phyloP scores from a whole-genome alignment of 2,888 invertebrate species.

The Lasioglossum zephyrum region DNA sequence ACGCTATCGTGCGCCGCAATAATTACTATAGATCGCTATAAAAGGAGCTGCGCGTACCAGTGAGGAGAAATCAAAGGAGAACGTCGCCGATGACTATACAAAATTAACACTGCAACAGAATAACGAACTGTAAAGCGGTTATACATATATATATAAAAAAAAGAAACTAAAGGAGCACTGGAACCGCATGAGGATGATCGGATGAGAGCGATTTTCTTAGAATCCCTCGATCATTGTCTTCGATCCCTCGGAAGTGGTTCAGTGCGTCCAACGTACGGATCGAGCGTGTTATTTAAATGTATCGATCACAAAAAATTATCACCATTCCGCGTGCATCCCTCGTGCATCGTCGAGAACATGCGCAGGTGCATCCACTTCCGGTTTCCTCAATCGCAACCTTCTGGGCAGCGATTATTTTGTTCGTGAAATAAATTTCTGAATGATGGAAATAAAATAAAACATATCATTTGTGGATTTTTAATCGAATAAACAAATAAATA shows the following conservation, averaged over 20 bases:
- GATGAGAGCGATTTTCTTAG: not conserved
- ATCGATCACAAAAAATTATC: slow-evolving; percentile 66
- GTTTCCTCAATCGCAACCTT: not conserved
- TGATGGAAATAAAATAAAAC: not conserved
- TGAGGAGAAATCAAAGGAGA: slow-evolving; percentile 3
- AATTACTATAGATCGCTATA: not conserved
- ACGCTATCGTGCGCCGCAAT: not conserved
- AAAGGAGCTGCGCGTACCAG: not conserved
- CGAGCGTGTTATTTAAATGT: slow-evolving; percentile 32
- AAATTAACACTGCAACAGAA: slow-evolving; percentile 8
- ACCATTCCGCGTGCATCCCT: slow-evolving; percentile 53
- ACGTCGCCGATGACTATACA: not conserved
- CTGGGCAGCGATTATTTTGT: not conserved
- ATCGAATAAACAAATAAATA: not conserved
- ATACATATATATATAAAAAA: not conserved
- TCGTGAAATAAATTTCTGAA: not conserved
- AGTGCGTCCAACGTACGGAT: slow-evolving; percentile 2
- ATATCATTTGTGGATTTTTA: not conserved
- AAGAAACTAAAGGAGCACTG: not conserved
- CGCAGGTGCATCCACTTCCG: not conserved
- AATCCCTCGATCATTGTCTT: not conserved
- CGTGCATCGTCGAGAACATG: slow-evolving; percentile 3
- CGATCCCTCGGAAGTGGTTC: not conserved
- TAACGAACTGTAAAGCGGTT: slow-evolving; percentile 9
- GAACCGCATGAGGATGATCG: not conserved